Percentiles rank a stretch among this genome's conserved stretches.
These are phyloP conservation scores for Diabrotica virgifera DNA, from an alignment of 1,140 invertebrate genomes.

Conservation along the genomic window DNA sequence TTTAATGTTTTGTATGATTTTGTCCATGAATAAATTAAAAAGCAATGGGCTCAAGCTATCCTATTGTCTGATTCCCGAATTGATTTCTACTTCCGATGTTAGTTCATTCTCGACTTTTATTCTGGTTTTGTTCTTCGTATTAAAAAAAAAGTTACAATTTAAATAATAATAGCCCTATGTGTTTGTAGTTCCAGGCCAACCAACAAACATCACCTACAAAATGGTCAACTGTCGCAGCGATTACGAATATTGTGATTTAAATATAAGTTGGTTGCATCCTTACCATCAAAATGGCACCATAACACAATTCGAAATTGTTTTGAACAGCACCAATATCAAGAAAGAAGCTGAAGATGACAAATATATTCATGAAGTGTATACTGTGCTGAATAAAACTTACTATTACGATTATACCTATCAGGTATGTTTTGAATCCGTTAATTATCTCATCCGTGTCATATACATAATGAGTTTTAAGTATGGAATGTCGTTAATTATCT, in stretches of 20 bases:
- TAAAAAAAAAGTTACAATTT: too few species aligned
- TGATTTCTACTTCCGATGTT: too few species aligned
- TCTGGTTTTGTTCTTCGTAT: too few species aligned
- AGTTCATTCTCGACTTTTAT: too few species aligned
- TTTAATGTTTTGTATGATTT: too few species aligned
- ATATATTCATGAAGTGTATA: conserved; percentile 30
- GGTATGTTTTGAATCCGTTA: conserved; percentile 22
- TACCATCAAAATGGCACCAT: conserved; percentile 37
- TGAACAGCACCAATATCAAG: conserved; percentile 32
- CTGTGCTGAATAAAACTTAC: conserved; percentile 29
- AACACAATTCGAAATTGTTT: conserved; percentile 33
- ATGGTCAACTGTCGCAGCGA: conserved; percentile 31
- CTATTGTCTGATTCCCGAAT: too few species aligned
- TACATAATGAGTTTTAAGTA: too few species aligned
- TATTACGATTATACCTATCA: conserved; percentile 33
- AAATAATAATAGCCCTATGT: not conserved
- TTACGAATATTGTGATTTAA: conserved; percentile 36
- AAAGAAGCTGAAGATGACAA: conserved; percentile 23
- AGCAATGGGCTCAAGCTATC: too few species aligned
- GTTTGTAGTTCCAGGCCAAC: conserved; percentile 33
- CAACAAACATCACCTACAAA: conserved; percentile 36
- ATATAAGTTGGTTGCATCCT: conserved; percentile 36
- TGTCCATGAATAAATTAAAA: too few species aligned
- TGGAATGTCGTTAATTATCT: too few species aligned
- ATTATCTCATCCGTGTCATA: too few species aligned